Evolutionary conservation across 2,797 vertebrate species (phyloP).

Genomic region (Lepidocolaptes lacrymiger): DNA sequence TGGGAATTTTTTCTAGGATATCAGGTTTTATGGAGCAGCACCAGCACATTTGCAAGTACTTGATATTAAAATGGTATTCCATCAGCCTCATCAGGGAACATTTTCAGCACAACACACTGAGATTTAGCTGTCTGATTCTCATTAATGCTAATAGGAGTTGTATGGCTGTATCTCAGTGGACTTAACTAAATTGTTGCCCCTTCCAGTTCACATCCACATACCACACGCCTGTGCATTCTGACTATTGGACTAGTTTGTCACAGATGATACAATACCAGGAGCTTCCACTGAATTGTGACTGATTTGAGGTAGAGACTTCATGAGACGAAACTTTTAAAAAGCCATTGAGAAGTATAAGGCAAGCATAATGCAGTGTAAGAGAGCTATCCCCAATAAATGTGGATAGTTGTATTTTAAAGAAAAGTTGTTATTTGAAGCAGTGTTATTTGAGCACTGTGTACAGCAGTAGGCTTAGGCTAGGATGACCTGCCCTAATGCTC

Average conservation of each 20-base stretch:
- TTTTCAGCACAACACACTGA: slow-evolving; percentile 5
- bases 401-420: background rate
- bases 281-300: background rate
- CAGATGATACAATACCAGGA: background rate
- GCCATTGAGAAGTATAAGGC: background rate
- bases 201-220: background rate
- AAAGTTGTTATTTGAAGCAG: background rate
- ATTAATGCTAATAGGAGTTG: slow-evolving; percentile 8
- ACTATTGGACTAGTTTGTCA: background rate
- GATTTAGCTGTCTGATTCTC: slow-evolving; percentile 28
- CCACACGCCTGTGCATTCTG: background rate
- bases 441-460: background rate
- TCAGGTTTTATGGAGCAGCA: slow-evolving; percentile 49
- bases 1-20: background rate
- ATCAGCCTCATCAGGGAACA: background rate
- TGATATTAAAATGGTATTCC: slow-evolving; percentile 44
- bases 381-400: background rate
- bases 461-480: background rate
- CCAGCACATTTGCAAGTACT: slow-evolving; percentile 28
- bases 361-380: background rate
- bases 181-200: background rate
- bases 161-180: background rate
- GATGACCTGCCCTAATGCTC: background rate
- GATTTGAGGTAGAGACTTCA: background rate
- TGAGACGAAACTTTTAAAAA: background rate